Conservation (phyloP, 1,140 invertebrate genomes). For the Triops longicaudatus region DNA sequence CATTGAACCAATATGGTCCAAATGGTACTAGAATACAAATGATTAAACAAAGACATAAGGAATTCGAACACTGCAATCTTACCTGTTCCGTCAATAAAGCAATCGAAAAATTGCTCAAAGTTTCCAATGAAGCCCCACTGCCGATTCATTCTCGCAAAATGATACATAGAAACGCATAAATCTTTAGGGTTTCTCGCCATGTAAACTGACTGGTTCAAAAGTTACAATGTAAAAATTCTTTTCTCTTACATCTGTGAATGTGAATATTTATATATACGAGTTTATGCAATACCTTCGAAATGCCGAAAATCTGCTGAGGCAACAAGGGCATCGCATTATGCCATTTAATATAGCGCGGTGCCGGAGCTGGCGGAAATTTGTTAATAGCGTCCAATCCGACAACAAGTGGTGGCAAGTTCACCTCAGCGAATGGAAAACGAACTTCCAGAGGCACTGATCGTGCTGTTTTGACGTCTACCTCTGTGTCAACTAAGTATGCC, state of each 20-base stretch:
- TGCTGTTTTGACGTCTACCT: conserved; percentile 20
- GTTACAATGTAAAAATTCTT: neutral
- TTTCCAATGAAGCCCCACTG: conserved; percentile 55
- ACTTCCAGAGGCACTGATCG: conserved; percentile 20
- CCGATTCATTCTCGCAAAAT: conserved; percentile 60
- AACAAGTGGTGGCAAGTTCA: conserved; percentile 19
- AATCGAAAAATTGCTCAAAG: conserved; percentile 70
- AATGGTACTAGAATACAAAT: conserved; percentile 22
- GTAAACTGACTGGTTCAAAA: conserved; percentile 68
- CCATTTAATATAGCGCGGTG: conserved; percentile 26
- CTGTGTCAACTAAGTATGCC: conserved; percentile 23
- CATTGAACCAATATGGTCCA: conserved; percentile 27
- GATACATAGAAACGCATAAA: conserved; percentile 81
- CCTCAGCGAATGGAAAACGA: conserved; percentile 26
- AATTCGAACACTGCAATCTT: conserved; percentile 29
- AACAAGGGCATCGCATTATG: conserved; percentile 19
- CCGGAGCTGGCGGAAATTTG: conserved; percentile 19
- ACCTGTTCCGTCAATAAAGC: conserved; percentile 62
- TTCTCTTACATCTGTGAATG: neutral
- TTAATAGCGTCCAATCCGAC: conserved; percentile 21
- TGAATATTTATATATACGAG: no score
- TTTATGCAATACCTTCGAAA: conserved; percentile 24
- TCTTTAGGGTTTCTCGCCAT: conserved; percentile 88
- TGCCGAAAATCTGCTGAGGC: conserved; percentile 20
- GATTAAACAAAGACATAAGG: no score